Percentiles rank a stretch among this genome's conserved stretches.
These are phyloP conservation scores for Rutpela maculata DNA, from an alignment of 2,888 invertebrate species.

Conservation along the genomic window DNA sequence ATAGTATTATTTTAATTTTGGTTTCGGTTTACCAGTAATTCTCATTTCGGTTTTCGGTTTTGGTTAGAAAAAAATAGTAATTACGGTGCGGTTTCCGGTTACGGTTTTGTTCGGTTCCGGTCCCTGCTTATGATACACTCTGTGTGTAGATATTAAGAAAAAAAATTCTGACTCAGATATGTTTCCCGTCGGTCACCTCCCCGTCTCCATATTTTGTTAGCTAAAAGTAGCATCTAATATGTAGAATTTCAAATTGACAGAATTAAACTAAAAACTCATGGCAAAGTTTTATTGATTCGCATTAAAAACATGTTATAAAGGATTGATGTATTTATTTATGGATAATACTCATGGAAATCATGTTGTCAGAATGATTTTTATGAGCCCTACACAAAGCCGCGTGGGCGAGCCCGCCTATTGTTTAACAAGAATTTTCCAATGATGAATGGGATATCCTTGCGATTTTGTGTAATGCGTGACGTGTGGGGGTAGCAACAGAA, in stretches of 20 bases:
- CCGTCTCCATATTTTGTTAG: too few relatives aligned
- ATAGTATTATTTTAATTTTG: too few relatives aligned
- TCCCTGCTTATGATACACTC: too few relatives aligned
- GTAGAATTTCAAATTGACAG: conserved; percentile 1
- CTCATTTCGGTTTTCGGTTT: too few relatives aligned
- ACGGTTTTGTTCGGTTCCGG: too few relatives aligned
- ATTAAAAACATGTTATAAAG: neutral
- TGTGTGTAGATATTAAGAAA: too few relatives aligned
- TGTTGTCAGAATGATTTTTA: neutral
- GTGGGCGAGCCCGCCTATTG: conserved; percentile 22
- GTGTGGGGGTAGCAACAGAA: neutral
- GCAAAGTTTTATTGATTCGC: neutral
- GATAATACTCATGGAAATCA: conserved; percentile 7
- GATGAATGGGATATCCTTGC: conserved; percentile 18
- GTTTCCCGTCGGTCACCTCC: too few relatives aligned
- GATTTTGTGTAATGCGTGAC: conserved; percentile 19
- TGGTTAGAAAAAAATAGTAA: too few relatives aligned
- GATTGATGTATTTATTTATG: neutral
- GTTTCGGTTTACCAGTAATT: too few relatives aligned
- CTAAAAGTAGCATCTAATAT: too few relatives aligned
- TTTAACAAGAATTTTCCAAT: conserved; percentile 27
- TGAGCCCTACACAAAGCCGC: neutral
- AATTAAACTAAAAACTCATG: neutral
- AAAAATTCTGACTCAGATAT: too few relatives aligned
- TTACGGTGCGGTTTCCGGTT: too few relatives aligned